These are phyloP conservation scores for Peromyscus aztecus DNA, from an alignment of 2,797 vertebrate species.

Conservation along the genomic window DNA sequence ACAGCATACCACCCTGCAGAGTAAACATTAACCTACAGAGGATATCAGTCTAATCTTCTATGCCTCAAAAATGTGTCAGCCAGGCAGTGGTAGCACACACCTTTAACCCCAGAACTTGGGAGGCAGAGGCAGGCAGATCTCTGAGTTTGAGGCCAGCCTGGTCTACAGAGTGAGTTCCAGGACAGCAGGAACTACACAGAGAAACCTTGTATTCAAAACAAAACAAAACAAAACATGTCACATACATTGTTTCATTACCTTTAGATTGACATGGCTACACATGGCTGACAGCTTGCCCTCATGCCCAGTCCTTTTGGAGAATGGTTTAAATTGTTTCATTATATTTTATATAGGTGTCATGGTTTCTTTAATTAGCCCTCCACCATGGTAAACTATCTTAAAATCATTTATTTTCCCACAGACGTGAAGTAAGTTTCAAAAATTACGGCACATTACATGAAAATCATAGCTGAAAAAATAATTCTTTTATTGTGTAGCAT, in stretches of 20 bases:
- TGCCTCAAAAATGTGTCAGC: not conserved
- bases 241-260: not conserved
- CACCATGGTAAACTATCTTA: conserved; percentile 12
- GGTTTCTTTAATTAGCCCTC: conserved; percentile 16
- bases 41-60: not conserved
- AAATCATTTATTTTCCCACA: not conserved
- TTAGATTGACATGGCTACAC: not conserved
- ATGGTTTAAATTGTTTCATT: not conserved
- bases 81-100: not conserved
- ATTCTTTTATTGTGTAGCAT: not conserved
- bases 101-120: not conserved
- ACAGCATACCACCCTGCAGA: not conserved
- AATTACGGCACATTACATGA: not conserved
- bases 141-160: not conserved
- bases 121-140: not conserved
- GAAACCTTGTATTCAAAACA: not conserved
- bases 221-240: not conserved
- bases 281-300: not conserved
- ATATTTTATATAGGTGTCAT: not conserved
- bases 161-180: not conserved
- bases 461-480: conserved; percentile 33
- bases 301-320: not conserved
- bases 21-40: conserved; percentile 49
- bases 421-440: conserved; percentile 14
- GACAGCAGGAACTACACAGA: not conserved